Evolutionary conservation across 2,888 invertebrate species (phyloP).

Genomic region (Agrotis puta): DNA sequence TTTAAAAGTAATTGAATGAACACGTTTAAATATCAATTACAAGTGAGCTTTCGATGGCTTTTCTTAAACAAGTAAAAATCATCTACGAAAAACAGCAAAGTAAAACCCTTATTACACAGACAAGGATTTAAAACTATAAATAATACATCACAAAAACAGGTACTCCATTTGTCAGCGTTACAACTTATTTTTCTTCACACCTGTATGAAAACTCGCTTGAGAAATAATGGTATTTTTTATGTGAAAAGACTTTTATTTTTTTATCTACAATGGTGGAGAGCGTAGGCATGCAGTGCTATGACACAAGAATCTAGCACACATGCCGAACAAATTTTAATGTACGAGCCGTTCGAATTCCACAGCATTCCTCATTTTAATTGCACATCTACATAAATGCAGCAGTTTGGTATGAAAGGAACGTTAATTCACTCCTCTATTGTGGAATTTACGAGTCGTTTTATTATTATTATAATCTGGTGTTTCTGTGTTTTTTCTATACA

Average conservation of each 20-base stretch:
- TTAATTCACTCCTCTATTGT: slow-evolving; percentile 6
- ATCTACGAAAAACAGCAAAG: not conserved
- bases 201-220: not conserved
- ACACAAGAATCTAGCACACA: slow-evolving; percentile 39
- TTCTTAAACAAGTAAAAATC: not conserved
- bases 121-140: not conserved
- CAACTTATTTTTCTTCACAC: not conserved
- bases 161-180: not conserved
- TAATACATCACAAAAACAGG: not conserved
- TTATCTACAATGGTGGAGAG: not conserved
- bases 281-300: slow-evolving; percentile 1
- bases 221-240: not conserved
- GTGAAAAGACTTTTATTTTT: not conserved
- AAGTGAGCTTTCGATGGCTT: not conserved
- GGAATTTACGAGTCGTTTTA: slow-evolving; percentile 16
- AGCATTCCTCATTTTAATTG: slow-evolving; percentile 33
- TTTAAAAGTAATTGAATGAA: too few relatives aligned
- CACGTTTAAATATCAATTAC: too few relatives aligned
- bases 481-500: not conserved
- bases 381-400: slow-evolving; percentile 23
- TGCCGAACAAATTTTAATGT: slow-evolving; percentile 27
- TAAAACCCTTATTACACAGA: not conserved
- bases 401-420: slow-evolving; percentile 28
- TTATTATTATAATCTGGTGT: slow-evolving; percentile 24
- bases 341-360: slow-evolving; percentile 35